Evolutionary conservation across 2,113 vertebrate species (phyloP).

Genomic region (Ochotona curzoniae): DNA sequence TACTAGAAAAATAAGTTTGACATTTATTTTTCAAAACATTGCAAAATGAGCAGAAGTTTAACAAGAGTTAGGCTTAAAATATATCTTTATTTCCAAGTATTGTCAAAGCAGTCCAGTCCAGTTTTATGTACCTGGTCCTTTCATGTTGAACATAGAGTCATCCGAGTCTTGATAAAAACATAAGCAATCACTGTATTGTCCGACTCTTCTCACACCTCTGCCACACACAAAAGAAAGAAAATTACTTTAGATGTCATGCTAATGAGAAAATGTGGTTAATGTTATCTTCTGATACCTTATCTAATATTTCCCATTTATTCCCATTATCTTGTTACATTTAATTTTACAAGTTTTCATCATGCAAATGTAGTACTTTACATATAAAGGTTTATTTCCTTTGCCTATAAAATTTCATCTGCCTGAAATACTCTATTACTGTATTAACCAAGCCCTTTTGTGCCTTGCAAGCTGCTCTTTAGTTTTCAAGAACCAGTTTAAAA

Average conservation of each 20-base stretch:
- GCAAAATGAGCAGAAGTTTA: not conserved
- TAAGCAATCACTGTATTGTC: not conserved
- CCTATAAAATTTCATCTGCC: not conserved
- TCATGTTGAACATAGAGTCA: conserved; percentile 9
- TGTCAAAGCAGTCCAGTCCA: not conserved
- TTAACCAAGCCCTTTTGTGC: not conserved
- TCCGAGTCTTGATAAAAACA: not conserved
- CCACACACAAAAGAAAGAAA: not conserved
- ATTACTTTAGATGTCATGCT: not conserved
- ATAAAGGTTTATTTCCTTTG: conserved; percentile 4
- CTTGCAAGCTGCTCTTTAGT: not conserved
- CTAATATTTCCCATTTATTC: not conserved
- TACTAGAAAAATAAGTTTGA: not conserved
- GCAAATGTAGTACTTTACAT: conserved; percentile 3
- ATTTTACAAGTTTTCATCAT: not conserved
- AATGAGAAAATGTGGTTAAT: not conserved
- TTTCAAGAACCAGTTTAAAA: conserved; percentile 17
- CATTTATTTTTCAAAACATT: not conserved
- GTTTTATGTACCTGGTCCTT: not conserved
- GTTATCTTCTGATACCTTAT: not conserved
- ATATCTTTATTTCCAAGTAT: not conserved
- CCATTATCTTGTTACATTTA: not conserved
- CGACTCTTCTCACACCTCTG: fast-evolving
- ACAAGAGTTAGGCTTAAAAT: not conserved
- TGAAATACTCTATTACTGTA: not conserved